Evolutionary conservation across 1,140 invertebrate species (phyloP).

Genomic region (Epicauta chinensis): DNA sequence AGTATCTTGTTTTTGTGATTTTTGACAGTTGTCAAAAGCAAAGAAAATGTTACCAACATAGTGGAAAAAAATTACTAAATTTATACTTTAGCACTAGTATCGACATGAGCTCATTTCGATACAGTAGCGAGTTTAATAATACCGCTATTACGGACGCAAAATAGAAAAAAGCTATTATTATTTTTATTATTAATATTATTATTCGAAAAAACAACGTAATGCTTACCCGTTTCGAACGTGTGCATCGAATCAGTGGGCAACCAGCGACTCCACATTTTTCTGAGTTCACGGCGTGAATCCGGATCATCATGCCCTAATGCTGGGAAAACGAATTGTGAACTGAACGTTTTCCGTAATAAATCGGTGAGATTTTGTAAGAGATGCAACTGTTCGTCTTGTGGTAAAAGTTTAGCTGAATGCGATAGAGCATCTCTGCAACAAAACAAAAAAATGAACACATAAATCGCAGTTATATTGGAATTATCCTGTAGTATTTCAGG

Average conservation of each 20-base stretch:
- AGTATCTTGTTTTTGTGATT: too few species aligned
- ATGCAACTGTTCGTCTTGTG: conserved; percentile 56
- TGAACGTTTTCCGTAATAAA: conserved; percentile 67
- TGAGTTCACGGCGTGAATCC: conserved; percentile 55
- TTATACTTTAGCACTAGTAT: too few species aligned
- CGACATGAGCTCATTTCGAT: too few species aligned
- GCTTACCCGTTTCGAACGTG: conserved; percentile 72
- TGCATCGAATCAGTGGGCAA: conserved; percentile 69
- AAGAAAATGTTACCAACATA: too few species aligned
- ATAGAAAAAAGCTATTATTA: too few species aligned
- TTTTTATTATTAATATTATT: too few species aligned
- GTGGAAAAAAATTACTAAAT: too few species aligned
- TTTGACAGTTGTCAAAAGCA: too few species aligned
- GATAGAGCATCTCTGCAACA: conserved; percentile 59
- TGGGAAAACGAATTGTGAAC: conserved; percentile 75
- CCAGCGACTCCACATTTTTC: conserved; percentile 73
- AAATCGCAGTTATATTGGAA: background rate
- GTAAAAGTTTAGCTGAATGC: conserved; percentile 45
- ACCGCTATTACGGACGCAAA: too few species aligned
- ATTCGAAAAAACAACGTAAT: too few species aligned
- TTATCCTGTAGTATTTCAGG: too few species aligned
- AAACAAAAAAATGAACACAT: conserved; percentile 9
- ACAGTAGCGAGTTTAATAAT: too few species aligned
- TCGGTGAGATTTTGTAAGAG: conserved; percentile 71
- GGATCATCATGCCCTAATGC: conserved; percentile 76